Base-by-base conservation (phyloP, 2,797 vertebrate genomes). In the Artibeus jamaicensis region DNA sequence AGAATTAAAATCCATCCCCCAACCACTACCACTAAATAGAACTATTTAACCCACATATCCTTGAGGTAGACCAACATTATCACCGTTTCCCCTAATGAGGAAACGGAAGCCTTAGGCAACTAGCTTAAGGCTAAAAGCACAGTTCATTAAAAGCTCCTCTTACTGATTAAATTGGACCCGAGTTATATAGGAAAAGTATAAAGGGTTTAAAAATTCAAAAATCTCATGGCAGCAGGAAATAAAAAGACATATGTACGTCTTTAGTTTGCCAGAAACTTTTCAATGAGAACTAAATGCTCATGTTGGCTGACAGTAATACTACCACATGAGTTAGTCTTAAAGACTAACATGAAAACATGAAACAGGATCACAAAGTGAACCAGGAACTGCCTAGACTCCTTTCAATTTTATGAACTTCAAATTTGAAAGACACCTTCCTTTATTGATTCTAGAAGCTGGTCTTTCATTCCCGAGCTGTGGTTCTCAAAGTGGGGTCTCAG, bases 1-100 rank as follows among this genome's bases (percentile, higher is more conserved):
- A 95, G 91, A 89, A 95, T 95, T 89, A 95, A 81, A 96, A 87
- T 91, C 79, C 67, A 92, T 70, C n/a, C 70, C 71, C 65, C 55
- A 85, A 89, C 83, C 44, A 91, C 50, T 65, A 81, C 48, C 86
- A 73, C 74, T 93, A 90, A 78, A 82, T 83, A 93, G 71, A 94
- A 92, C 2, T 59, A 87, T 67, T 74, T 85, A 94, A 93, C n/a
- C 44, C 32, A 4, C 32, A 87, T 21, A 62, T 93, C 73, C 71
- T 94, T 91, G 85, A 84, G 89, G 78, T 86, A 85, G 74, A 78
- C 87, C 77, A 82, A 57, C 3, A 3, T 86, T 90, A 96, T 93
- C 94, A 74, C 32, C 42, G 21, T 50, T 96, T 95, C 39, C 76
- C 78, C 59, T 93, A 93, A 96, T 91, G 96, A 96, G 86, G 59